phyloP scores from a whole-genome alignment of 2,113 vertebrate genomes.

The Brachionichthys hirsutus region DNA sequence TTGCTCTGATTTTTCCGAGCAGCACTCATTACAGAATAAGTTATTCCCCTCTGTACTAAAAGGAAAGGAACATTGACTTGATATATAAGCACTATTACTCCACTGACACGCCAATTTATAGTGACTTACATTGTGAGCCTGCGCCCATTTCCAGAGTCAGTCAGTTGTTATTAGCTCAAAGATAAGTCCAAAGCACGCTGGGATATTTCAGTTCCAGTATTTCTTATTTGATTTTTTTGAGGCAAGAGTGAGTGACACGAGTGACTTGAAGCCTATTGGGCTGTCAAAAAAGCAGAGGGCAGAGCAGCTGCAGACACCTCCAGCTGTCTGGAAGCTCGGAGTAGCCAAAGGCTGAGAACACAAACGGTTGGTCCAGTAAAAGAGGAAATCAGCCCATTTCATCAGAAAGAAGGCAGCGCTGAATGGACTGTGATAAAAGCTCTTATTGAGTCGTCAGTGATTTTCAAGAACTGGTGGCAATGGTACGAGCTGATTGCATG shows the following conservation, averaged over 20 bases:
- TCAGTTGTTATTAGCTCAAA: conserved; percentile 37
- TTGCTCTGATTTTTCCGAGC: conserved; percentile 27
- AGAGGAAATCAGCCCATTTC: conserved; percentile 66
- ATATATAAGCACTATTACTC: conserved; percentile 39
- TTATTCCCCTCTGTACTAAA: conserved; percentile 13
- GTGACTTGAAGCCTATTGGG: conserved; percentile 27
- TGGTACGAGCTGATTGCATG: conserved; percentile 64
- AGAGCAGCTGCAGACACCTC: conserved; percentile 62
- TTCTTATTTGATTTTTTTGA: conserved; percentile 24
- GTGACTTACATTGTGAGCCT: conserved; percentile 25
- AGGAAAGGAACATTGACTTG: conserved; percentile 34
- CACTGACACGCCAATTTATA: conserved; percentile 43
- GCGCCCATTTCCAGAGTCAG: conserved; percentile 31
- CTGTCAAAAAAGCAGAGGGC: conserved; percentile 52
- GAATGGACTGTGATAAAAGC: conserved; percentile 66
- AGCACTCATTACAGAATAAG: conserved; percentile 28
- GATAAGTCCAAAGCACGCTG: conserved; percentile 31
- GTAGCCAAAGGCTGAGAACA: conserved; percentile 49
- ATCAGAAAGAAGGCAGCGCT: conserved; percentile 60
- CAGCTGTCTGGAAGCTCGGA: conserved; percentile 57
- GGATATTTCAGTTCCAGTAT: conserved; percentile 21
- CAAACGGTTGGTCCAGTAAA: conserved; percentile 24
- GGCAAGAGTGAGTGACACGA: conserved; percentile 24
- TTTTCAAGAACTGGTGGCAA: conserved; percentile 53
- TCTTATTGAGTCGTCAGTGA: conserved; percentile 57